Percentiles rank a stretch among this genome's conserved stretches.
These are phyloP conservation scores for Alsophila aescularia DNA, from an alignment of 2,888 invertebrate species.

Conservation along the genomic window DNA sequence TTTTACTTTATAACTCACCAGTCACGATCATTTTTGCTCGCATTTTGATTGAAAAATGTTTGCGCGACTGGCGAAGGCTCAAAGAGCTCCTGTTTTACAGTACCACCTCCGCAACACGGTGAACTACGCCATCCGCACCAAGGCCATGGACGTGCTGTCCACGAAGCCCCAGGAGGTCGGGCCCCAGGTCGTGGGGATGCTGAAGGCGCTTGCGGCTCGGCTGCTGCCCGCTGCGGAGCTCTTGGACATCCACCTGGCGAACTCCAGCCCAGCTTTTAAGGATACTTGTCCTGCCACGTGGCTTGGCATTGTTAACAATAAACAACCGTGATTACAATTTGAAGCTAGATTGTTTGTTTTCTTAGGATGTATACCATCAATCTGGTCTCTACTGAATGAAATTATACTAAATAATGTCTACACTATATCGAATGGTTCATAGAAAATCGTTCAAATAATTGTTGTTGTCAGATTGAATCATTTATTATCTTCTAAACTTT, in stretches of 20 bases:
- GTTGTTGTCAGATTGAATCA: too few species aligned
- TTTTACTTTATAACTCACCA: too few species aligned
- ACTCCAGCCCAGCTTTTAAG: slow-evolving; percentile 71
- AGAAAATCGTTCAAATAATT: too few species aligned
- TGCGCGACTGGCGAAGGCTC: too few species aligned
- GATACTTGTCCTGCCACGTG: slow-evolving; percentile 69
- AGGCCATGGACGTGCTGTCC: slow-evolving; percentile 55
- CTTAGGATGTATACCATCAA: too few species aligned
- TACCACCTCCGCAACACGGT: slow-evolving; percentile 70
- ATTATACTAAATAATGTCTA: too few species aligned
- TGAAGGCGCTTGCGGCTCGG: slow-evolving; percentile 61
- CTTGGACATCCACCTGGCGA: slow-evolving; percentile 68
- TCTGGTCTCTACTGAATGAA: too few species aligned
- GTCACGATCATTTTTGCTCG: too few species aligned
- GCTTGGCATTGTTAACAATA: slow-evolving; percentile 75
- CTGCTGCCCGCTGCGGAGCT: slow-evolving; percentile 69
- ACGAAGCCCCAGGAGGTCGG: slow-evolving; percentile 70
- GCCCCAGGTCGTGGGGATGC: slow-evolving; percentile 61
- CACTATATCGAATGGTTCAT: too few species aligned
- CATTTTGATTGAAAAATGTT: too few species aligned
- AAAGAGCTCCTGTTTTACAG: slow-evolving; percentile 51
- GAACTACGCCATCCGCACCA: slow-evolving; percentile 63
- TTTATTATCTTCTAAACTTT: too few species aligned
- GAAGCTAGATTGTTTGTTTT: background rate
- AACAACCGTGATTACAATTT: slow-evolving; percentile 46